A percentile compares a stretch with the other conserved stretches of the same genome.
phyloP scores from a whole-genome alignment of 2,888 invertebrate species.

The Sesia apiformis region DNA sequence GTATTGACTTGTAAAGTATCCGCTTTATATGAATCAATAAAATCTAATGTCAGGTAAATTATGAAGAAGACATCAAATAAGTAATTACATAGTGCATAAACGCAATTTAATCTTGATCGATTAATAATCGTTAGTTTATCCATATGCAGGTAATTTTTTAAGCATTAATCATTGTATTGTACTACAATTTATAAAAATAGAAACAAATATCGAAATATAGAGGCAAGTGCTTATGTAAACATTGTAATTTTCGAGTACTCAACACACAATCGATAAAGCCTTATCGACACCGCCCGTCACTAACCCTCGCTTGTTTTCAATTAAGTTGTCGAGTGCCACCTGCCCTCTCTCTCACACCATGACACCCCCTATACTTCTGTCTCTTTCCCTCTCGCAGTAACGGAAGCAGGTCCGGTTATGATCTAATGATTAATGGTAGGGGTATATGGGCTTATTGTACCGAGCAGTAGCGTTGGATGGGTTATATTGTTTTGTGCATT shows the following conservation, averaged over 20 bases:
- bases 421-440: conserved; percentile 57
- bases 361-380: conserved; percentile 9
- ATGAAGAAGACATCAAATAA: too few relatives aligned
- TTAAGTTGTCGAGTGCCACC: conserved; percentile 54
- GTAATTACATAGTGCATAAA: too few relatives aligned
- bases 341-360: conserved; percentile 21
- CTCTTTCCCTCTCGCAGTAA: conserved; percentile 32
- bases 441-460: conserved; percentile 19
- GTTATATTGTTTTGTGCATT: background rate
- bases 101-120: too few relatives aligned
- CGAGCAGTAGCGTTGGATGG: background rate
- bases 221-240: background rate
- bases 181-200: too few relatives aligned
- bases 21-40: too few relatives aligned
- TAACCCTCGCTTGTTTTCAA: conserved; percentile 48
- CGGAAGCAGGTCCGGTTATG: conserved; percentile 53
- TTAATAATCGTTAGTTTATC: too few relatives aligned
- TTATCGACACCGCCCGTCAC: conserved; percentile 23
- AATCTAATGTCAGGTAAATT: too few relatives aligned
- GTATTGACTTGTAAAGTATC: too few relatives aligned
- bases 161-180: too few relatives aligned
- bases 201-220: too few relatives aligned
- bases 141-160: too few relatives aligned
- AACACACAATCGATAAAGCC: conserved; percentile 18
- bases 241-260: conserved; percentile 6